Conservation (phyloP, 2,888 invertebrate genomes). For the Philereme transversata region DNA sequence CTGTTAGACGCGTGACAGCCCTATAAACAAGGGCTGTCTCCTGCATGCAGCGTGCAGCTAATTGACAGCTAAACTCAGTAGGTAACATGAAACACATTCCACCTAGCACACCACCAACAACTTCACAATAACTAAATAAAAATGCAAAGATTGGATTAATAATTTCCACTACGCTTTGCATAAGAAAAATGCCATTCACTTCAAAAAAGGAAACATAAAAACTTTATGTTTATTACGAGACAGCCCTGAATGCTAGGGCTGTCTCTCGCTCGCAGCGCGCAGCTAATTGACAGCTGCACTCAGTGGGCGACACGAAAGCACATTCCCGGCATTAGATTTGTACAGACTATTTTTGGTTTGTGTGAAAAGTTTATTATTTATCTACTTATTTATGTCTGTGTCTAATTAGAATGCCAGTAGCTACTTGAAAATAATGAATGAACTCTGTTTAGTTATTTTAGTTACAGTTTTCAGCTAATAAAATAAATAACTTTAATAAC, state of each 20-base stretch:
- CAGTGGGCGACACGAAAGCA: constrained; percentile 36
- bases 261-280: constrained; percentile 30
- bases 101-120: background rate
- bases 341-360: constrained; percentile 32
- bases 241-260: constrained; percentile 32
- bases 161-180: no score
- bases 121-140: no score
- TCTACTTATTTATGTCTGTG: constrained; percentile 4
- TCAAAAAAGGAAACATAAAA: background rate
- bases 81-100: constrained; percentile 26
- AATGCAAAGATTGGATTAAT: no score
- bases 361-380: constrained; percentile 32
- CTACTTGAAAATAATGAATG: constrained; percentile 8
- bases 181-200: background rate
- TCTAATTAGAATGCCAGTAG: constrained; percentile 1
- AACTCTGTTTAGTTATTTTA: background rate
- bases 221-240: constrained; percentile 3
- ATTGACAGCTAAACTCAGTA: constrained; percentile 44
- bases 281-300: constrained; percentile 46
- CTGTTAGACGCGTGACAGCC: constrained; percentile 16
- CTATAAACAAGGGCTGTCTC: constrained; percentile 29
- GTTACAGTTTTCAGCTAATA: no score
- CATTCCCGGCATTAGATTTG: constrained; percentile 26
- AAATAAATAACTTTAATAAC: background rate
- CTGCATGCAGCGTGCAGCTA: constrained; percentile 32